Evolutionary conservation across 2,113 vertebrate genomes (phyloP).

Genomic region (Varanus komodoensis): DNA sequence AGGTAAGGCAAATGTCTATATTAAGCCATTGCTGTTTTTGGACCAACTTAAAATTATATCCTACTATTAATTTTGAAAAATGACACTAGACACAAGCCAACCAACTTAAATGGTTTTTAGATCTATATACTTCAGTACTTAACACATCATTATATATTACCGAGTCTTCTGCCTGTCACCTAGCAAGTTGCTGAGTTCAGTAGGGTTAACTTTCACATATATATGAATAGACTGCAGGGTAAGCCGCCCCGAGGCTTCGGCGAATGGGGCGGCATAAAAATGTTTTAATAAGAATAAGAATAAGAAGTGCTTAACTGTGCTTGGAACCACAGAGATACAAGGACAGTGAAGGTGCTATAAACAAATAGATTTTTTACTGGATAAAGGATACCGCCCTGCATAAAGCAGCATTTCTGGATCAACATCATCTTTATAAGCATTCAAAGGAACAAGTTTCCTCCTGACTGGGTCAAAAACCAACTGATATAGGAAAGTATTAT

Average conservation of each 20-base stretch:
- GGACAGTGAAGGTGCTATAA: not conserved
- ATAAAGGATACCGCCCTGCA: constrained; percentile 94
- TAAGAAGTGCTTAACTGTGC: not conserved
- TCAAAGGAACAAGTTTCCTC: constrained; percentile 90
- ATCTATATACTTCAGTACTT: not conserved
- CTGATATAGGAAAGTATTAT: constrained; percentile 98
- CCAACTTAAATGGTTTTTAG: not conserved
- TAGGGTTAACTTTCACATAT: not conserved
- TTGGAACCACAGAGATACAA: not conserved
- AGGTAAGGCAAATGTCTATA: not conserved
- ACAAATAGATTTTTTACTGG: not conserved
- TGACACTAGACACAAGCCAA: not conserved
- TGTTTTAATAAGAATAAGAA: no score
- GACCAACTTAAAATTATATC: not conserved
- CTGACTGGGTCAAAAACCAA: constrained; percentile 92
- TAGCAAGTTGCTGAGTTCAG: not conserved
- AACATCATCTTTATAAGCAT: constrained; percentile 86
- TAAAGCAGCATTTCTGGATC: constrained; percentile 85
- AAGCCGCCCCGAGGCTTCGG: no score
- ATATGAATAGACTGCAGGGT: not conserved
- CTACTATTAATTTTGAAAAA: not conserved
- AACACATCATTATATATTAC: not conserved
- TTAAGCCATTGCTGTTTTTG: not conserved
- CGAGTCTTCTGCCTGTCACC: not conserved
- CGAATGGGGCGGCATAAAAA: no score